Evolutionary conservation across 2,888 invertebrate species (phyloP), one percentile per base, ranked within the genome.

Genomic region (Allacma fusca): DNA sequence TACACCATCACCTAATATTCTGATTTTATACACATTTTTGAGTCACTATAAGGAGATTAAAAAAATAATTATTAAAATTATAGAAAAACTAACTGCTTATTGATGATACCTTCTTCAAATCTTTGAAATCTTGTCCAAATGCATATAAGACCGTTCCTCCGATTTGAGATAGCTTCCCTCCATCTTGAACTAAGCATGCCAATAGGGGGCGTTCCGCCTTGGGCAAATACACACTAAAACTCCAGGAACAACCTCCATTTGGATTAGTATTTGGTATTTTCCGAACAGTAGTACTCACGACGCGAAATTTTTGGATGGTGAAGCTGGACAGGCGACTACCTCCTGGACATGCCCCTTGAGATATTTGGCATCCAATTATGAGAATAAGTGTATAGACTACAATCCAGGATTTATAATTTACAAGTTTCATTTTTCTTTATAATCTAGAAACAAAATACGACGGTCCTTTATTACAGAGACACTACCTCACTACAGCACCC

Each of bases 181-280:
- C 9, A 23, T 62, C 65, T 23, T 24, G 29, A 65, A 28, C 65
- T 24, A 65, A 28, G 28, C 65, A 65, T 13, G 65, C 65, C 2
- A 28, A 1, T 28, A 26, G 26, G 1, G 26, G 26, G 19, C 19
- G 19, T 1, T 19, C 2, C n/a, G 24, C 65, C 1, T 65, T 65
- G 1, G 65, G 65, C 9, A 65, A 26, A 19, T n/a, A 16, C 9
- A 65, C 65, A 2, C 7, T n/a, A 29, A 65, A 65, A 1, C 24
- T 65, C 65, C 65, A 65, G 19, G 65, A 23, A 26, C 65, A 65
- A 1, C 16, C 26, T 9, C 50, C 50, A 19, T 50, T 50, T 50
- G n/a, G n/a, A n/a, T n/a, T n/a, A n/a, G 5, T 50, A 1, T 13
- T 50, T 50, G 50, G 50, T n/a, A n/a, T 50, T 50, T 50, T 50